Base-by-base conservation (phyloP, 2,113 vertebrate species). In the Chaenocephalus aceratus region DNA sequence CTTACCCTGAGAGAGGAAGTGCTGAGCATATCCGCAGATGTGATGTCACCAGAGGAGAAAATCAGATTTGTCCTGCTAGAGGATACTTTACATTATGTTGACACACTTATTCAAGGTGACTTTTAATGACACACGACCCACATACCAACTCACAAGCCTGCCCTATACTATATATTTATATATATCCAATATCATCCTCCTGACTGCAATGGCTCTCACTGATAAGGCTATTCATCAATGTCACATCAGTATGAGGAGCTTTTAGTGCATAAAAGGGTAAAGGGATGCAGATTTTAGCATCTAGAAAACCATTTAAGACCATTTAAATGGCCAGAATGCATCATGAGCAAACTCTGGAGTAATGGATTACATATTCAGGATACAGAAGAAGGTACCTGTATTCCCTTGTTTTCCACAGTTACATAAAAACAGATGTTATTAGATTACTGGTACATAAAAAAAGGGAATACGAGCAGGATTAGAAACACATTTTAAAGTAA, bases 101-200 rank as follows among this genome's bases (percentile, higher is more conserved):
- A 91, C 92, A 93, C 83, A 91, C 86, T 93, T 93, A 72, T 80
- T 87, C 89, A 93, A 93, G 92, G 93, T 94, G 89, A 94, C 93
- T 90, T 92, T 88, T 68, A 89, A 81, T 84, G 82, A 86, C 83
- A 75, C 72, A 69, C 76, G 82, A 60, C 79, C 84, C 84, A 83
- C 65, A 86, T 83, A 83, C 23, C 74, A 79, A 72, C 67, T 57
- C 60, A 75, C 13, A 61, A 48, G 16, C 36, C 16, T 21, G 30
- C 45, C 60, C 44, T 36, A 15, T 58, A 26, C 44, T 15, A 10
- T 79, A 44, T 67, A 68, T 34, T 65, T 69, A 60, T 65, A 26
- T 57, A 61, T 58, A 72, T 76, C 10, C 62, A 79, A 3, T 65
- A 63, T 79, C 23, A 3, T 48, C 26, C 15, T 60, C 64, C 18